These are phyloP conservation scores for Macrostomum cliftonense DNA, from an alignment of 2,888 invertebrate genomes.

Conservation along the genomic window DNA sequence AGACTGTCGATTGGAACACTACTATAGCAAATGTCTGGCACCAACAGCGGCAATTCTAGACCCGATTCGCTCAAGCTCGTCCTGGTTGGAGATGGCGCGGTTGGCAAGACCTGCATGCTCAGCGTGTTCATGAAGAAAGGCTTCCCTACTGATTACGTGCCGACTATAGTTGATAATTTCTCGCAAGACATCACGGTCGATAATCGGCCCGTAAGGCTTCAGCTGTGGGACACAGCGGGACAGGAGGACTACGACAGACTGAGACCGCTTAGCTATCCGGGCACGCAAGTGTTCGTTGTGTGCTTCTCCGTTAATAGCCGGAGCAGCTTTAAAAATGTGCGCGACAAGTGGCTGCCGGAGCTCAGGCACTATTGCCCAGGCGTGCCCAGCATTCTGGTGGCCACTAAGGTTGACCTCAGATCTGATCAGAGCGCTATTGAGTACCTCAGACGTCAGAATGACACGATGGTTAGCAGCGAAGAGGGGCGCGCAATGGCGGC, in stretches of 20 bases:
- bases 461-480: background rate
- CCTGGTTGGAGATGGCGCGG: background rate
- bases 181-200: background rate
- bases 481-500: background rate
- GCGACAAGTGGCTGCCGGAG: background rate
- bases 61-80: background rate
- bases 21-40: too few species aligned
- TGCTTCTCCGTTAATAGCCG: background rate
- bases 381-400: background rate
- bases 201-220: background rate
- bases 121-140: background rate
- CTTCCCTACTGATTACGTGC: background rate
- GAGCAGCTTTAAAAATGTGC: background rate
- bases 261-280: background rate
- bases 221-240: background rate
- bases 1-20: too few species aligned
- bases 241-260: conserved; percentile 1
- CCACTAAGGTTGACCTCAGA: background rate
- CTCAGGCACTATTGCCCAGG: background rate
- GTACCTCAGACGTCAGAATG: too few species aligned
- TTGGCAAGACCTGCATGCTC: background rate
- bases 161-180: background rate
- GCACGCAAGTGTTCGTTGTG: background rate
- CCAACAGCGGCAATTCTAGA: too few species aligned
- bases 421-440: background rate